Evolutionary conservation across 2,113 vertebrate genomes (phyloP), one percentile per base, ranked within the genome.

Genomic region (Barbus barbus): DNA sequence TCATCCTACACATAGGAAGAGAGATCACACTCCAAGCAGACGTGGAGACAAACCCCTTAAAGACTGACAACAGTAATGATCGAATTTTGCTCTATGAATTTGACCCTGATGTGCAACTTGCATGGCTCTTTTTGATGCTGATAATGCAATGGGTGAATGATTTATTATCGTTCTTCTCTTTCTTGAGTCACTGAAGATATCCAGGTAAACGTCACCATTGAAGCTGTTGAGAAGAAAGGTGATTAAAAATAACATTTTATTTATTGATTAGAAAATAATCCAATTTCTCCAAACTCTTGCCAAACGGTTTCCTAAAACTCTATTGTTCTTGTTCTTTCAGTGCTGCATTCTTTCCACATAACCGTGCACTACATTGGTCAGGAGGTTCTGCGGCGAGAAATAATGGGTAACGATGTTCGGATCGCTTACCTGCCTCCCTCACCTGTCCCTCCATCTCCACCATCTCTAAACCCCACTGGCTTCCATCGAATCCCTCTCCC

Each of bases 341-440:
- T 18, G 26, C 90, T 93, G 72, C 94, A 93, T 87, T 94, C 94
- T 0, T 93, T 97, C 88, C 48, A 46, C 1, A 87, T 97, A 56
- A 90, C 85, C 4, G 89, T 97, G 85, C 88, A 91, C 63, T 97
- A 97, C 79, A 36, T 89, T 0, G 96, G 96, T 0, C 86, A 85
- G 0, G 79, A 93, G 82, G 91, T 96, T 1, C 88, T 92, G 0
- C 85, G 6, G 0, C 90, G 80, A 5, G 86, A 91, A 5, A 92
- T 97, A 71, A 85, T 77, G 1, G 92, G 93, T 53, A 86, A 41
- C 0, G 93, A 95, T 2, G 86, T 93, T 7, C 87, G 93, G 46
- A 93, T 95, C 1, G 63, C 76, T 16, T 94, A 93, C 89, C 28
- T 41, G 33, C 83, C 93, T 0, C 51, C 89, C 1, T 90, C 89